Base-by-base conservation (phyloP, 2,888 invertebrate species). In the Aricia artaxerxes region DNA sequence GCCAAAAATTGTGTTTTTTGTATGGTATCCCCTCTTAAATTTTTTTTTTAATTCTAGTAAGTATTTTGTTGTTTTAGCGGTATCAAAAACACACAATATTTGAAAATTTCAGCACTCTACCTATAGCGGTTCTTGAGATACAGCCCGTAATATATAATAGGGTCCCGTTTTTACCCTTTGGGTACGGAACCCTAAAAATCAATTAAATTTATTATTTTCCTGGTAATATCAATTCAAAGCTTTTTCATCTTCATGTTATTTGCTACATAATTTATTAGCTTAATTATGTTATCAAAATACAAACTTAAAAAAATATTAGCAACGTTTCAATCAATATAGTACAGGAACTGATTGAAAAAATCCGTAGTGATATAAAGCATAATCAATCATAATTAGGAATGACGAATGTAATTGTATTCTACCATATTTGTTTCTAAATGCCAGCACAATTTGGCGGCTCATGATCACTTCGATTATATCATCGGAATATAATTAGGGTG, bases 371-470 rank as follows among this genome's bases (percentile, higher is more conserved):
- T 35, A 53, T 76, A 53, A 57, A 57, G 5, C 57, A 76, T 76
- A 57, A 57, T 76, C 57, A 76, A 76, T 76, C 76, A 76, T 76
- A 76, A 76, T 76, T 76, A 76, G 76, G 76, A 76, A 76, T 76
- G 76, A 76, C 53, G 57, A 53, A 76, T 76, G 53, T 76, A 76
- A 76, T 76, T 76, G 76, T 35, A 76, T 57, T 53, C 31, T 76
- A 16, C 76, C 76, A 76, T 76, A 76, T 76, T 76, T 76, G 35
- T 57, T n/a, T 76, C 76, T 76, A 53, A 76, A 57, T 76, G 76
- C 53, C 76, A 76, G 53, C 57, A 76, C 44, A 76, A 76, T 76
- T 76, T 76, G 76, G 76, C 76, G 9, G 35, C 24, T 57, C 53
- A 76, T 31, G 57, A 76, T 57, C 11, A 76, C 53, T 76, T 76